Base-by-base conservation (phyloP, 2,113 vertebrate genomes). In the Onychorhynchus coronatus region DNA sequence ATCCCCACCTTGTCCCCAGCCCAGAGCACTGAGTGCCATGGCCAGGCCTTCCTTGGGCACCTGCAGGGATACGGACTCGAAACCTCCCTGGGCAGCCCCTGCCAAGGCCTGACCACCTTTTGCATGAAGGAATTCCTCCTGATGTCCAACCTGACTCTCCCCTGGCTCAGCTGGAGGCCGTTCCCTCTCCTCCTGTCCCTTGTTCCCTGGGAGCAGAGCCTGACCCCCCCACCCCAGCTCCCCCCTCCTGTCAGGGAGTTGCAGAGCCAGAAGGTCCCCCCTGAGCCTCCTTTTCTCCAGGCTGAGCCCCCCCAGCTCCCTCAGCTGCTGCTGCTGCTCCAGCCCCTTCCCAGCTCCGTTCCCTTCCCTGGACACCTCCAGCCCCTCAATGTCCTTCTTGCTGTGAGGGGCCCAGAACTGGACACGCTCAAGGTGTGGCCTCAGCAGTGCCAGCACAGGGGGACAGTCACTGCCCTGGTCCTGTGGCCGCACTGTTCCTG, bases 351-450 rank as follows among this genome's bases (percentile, higher is more conserved):
- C 76, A 58, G 39, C 50, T 74, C 59, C 14, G 1, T 67, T 81
- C 44, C 52, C 39, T 46, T 39, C 74, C 65, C 56, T 74, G 61
- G 27, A 17, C 37, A 20, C 0, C 14, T 52, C 25, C 76, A 66
- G 31, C 27, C 68, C 52, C 77, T 46, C 52, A 11, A 0, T 8
- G 31, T 28, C 42, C 15, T 47, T 39, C 27, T 44, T 23, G 68
- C 28, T 18, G 25, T 28, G 86, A 46, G 53, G 44, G 58, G 68
- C 61, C 61, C 70, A 67, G 39, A n/a, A 4, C 17, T 41, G 59
- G 31, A 3, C 47, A 0, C 1, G 12, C 33, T 39, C 2, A 0
- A n/a, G 68, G 46, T 53, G 44, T 81, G 59, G 27, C 44, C 44
- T 52, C 37, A 42, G 1, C 67, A 44, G 31, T 50, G 67, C 35